A percentile compares a stretch with the other conserved stretches of the same genome.
Evolutionary conservation across 2,113 vertebrate genomes (phyloP).

Genomic region (Dromiciops gliroides): DNA sequence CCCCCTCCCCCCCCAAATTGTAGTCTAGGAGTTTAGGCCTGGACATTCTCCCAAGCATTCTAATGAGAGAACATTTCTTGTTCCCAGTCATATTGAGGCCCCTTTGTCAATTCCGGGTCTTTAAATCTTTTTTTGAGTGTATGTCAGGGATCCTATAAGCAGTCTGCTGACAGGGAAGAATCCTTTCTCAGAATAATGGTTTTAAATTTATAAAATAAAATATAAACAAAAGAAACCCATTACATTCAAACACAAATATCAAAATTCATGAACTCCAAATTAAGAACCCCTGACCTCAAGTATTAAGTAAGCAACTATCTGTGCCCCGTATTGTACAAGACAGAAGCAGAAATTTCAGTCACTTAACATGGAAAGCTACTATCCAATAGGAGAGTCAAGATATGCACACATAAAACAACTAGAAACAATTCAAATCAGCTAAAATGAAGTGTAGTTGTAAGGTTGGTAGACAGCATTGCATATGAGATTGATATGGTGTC

Average conservation of each 20-base stretch:
- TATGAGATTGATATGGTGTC: too few relatives aligned
- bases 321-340: neutral
- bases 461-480: neutral
- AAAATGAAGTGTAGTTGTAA: neutral
- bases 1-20: conserved; percentile 23
- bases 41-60: neutral
- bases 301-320: neutral
- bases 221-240: neutral
- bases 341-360: neutral
- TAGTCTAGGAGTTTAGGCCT: neutral
- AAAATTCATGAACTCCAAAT: too few relatives aligned
- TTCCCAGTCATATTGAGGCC: conserved; percentile 1
- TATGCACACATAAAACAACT: neutral
- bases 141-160: neutral
- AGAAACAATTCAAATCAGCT: neutral
- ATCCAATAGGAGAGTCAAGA: neutral
- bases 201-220: neutral
- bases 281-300: neutral
- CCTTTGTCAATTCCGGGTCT: conserved; percentile 16
- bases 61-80: conserved; percentile 25
- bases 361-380: neutral
- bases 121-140: conserved; percentile 7
- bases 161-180: neutral
- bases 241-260: neutral
- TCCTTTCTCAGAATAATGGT: neutral